phyloP scores from a whole-genome alignment of 2,797 vertebrate genomes.

The Danio tinwini region DNA sequence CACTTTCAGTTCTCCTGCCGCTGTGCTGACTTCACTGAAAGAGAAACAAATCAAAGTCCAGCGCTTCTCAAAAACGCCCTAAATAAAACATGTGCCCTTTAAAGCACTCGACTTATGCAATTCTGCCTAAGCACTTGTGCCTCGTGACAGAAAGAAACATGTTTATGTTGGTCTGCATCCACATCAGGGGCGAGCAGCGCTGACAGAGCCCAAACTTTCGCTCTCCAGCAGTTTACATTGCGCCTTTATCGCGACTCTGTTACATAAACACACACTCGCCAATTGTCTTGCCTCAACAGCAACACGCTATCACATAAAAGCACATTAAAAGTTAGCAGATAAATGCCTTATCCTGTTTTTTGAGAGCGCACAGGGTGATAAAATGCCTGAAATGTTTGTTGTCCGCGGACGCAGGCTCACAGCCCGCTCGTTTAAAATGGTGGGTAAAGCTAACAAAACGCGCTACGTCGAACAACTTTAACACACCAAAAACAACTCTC shows the following conservation, averaged over 20 bases:
- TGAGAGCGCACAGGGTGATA: not conserved
- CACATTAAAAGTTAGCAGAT: not conserved
- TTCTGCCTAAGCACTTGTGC: not conserved
- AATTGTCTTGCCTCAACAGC: not conserved
- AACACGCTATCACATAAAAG: not conserved
- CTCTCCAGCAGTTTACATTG: constrained; percentile 1
- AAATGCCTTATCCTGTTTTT: not conserved
- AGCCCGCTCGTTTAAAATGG: constrained; percentile 49
- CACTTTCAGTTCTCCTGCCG: not conserved
- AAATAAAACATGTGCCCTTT: constrained; percentile 19
- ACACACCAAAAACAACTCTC: not conserved
- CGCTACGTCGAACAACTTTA: constrained; percentile 12
- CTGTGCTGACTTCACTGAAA: not conserved
- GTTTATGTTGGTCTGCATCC: constrained; percentile 23
- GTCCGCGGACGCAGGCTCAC: not conserved
- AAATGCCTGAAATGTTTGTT: constrained; percentile 5
- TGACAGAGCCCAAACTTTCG: constrained; percentile 33
- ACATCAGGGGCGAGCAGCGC: not conserved
- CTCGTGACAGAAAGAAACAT: constrained; percentile 27
- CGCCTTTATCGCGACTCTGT: not conserved
- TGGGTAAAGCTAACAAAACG: constrained; percentile 48
- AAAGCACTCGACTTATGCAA: not conserved
- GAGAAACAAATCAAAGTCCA: constrained; percentile 25
- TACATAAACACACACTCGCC: constrained; percentile 11
- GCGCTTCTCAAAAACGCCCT: not conserved